phyloP scores from a whole-genome alignment of 2,113 vertebrate genomes.

The Elephas maximus region DNA sequence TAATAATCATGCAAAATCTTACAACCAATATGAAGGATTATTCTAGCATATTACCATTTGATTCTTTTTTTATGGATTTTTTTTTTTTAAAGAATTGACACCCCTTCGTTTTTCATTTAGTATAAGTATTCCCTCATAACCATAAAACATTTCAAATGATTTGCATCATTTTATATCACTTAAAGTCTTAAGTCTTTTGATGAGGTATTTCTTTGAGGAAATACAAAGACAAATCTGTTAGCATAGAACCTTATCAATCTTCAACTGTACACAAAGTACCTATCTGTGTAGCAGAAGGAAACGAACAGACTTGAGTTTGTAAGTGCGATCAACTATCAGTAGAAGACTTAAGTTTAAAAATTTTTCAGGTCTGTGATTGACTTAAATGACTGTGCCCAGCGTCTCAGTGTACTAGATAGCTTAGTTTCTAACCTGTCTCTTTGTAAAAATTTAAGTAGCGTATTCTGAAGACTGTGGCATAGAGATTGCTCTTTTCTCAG shows the following conservation, averaged over 20 bases:
- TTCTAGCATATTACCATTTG: background rate
- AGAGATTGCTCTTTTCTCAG: slow-evolving; percentile 55
- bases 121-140: background rate
- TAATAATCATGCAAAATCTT: background rate
- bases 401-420: slow-evolving; percentile 33
- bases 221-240: background rate
- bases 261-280: background rate
- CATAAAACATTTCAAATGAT: background rate
- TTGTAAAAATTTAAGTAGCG: slow-evolving; percentile 16
- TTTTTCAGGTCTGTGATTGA: background rate
- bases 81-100: slow-evolving; percentile 24
- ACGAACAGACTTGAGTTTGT: background rate
- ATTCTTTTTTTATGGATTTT: background rate
- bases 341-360: background rate
- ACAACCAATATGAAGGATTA: background rate
- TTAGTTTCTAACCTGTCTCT: slow-evolving; percentile 65
- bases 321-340: background rate
- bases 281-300: background rate
- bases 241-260: background rate
- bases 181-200: background rate
- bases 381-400: background rate
- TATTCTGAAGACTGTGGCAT: background rate
- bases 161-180: background rate
- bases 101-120: background rate
- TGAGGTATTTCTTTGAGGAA: background rate